Evolutionary conservation across 2,113 vertebrate species (phyloP), one percentile per base, ranked within the genome.

Genomic region (Erythrocebus patas): DNA sequence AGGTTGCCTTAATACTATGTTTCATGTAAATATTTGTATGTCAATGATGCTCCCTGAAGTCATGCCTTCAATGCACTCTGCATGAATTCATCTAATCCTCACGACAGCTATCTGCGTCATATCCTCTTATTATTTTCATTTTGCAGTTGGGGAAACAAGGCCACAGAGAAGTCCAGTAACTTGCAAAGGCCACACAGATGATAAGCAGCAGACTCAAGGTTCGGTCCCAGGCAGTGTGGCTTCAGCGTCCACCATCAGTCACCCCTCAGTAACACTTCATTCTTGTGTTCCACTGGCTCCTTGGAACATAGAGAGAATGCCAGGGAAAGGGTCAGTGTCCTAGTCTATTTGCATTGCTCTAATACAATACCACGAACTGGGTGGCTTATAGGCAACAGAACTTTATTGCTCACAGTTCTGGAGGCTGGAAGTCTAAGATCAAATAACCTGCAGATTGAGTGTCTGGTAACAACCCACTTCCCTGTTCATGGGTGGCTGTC

Each of bases 211-310:
- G 66, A 48, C 8, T 11, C 17, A 20, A 1, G 8, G 3, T 76
- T 86, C n/a, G 12, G 83, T 35, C 45, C 12, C 2, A 38, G 55
- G 35, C 43, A 38, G 23, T 5, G 16, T 12, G 23, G 59, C 43
- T 4, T 11, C 70, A 27, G 30, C 23, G 17, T 13, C 14, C 22
- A 18, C n/a, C 43, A 1, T 35, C 55, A 55, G 45, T 45, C 1
- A 5, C 18, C n/a, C 48, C 23, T 32, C 0, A 2, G 23, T 16
- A 2, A 64, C 23, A 55, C 76, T 32, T 73, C 25, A 5, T 8
- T 55, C 27, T 20, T 25, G 3, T 40, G 12, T 5, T 25, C 32
- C 17, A 3, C 13, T 0, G 5, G 35, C 20, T 48, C 78, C 57
- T 5, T 35, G 52, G 40, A 61, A 80, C 17, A 35, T 3, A 38